A percentile compares a stretch with the other conserved stretches of the same genome.
These are phyloP conservation scores for Plectropomus leopardus DNA, from an alignment of 2,113 vertebrate species.

Conservation along the genomic window DNA sequence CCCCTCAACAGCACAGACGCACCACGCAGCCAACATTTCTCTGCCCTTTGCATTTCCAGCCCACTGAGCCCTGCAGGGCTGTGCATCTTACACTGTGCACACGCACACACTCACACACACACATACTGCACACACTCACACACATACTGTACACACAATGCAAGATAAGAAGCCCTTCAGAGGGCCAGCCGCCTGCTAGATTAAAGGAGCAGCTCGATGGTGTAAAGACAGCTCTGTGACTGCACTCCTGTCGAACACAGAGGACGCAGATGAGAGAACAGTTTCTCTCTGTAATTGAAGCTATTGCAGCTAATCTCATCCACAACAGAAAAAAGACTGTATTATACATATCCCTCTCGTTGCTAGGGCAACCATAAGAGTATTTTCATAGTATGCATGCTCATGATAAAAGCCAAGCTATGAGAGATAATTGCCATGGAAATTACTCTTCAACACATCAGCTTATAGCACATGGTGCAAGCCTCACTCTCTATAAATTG, in stretches of 20 bases:
- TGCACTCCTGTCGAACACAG: constrained; percentile 1
- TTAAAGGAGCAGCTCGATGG: constrained; percentile 8
- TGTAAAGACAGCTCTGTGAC: neutral
- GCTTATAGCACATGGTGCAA: neutral
- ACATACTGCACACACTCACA: neutral
- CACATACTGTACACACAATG: constrained; percentile 4
- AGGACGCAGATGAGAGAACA: constrained; percentile 11
- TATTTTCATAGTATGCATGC: constrained; percentile 15
- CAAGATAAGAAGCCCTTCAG: constrained; percentile 10
- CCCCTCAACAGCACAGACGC: constrained; percentile 14
- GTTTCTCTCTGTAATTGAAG: neutral
- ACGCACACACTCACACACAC: constrained; percentile 8
- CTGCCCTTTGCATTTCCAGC: constrained; percentile 45
- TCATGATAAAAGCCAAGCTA: constrained; percentile 23
- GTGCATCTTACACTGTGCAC: constrained; percentile 10
- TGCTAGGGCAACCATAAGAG: constrained; percentile 43
- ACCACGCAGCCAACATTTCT: constrained; percentile 1
- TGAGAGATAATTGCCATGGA: constrained; percentile 40
- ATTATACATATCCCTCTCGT: constrained; percentile 4
- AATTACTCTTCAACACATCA: constrained; percentile 3
- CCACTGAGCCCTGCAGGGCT: constrained; percentile 30
- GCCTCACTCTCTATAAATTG: too few species aligned
- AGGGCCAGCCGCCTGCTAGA: constrained; percentile 8
- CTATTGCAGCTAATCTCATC: constrained; percentile 40
- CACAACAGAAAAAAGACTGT: neutral